Conservation (phyloP, 2,888 invertebrate genomes). For the Amaurobius ferox region DNA sequence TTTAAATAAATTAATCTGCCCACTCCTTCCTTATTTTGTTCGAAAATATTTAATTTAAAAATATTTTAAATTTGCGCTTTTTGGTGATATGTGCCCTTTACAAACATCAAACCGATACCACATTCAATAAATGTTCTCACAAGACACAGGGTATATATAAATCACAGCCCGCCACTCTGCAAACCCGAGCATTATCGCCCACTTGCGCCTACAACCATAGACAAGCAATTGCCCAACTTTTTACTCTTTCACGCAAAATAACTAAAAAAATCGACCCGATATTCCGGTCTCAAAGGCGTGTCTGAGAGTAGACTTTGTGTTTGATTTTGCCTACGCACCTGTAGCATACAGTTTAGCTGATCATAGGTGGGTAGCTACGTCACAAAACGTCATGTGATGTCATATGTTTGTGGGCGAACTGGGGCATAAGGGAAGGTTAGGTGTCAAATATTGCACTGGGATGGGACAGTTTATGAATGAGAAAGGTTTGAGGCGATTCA, state of each 20-base stretch:
- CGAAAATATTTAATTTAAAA: too few species aligned
- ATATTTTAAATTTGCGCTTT: too few species aligned
- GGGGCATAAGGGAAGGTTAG: neutral
- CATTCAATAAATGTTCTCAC: too few species aligned
- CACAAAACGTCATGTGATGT: neutral
- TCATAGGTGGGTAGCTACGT: constrained; percentile 5
- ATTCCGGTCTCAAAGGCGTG: constrained; percentile 43
- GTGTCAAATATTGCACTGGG: neutral
- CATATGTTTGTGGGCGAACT: neutral
- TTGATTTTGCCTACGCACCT: constrained; percentile 37
- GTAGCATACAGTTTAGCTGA: neutral
- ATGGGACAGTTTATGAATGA: too few species aligned
- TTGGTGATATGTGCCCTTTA: too few species aligned
- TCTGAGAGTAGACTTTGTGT: constrained; percentile 26
- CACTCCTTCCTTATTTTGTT: too few species aligned
- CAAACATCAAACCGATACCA: too few species aligned
- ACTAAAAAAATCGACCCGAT: constrained; percentile 22
- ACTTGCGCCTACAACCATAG: neutral
- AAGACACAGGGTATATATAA: too few species aligned
- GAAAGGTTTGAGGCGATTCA: too few species aligned
- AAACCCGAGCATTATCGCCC: neutral
- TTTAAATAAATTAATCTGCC: too few species aligned
- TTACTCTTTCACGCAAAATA: too few species aligned
- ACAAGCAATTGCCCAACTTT: constrained; percentile 37
- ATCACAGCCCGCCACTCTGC: too few species aligned